Evolutionary conservation across 2,797 vertebrate species (phyloP).

Genomic region (Oryzias dopingdopingensis): DNA sequence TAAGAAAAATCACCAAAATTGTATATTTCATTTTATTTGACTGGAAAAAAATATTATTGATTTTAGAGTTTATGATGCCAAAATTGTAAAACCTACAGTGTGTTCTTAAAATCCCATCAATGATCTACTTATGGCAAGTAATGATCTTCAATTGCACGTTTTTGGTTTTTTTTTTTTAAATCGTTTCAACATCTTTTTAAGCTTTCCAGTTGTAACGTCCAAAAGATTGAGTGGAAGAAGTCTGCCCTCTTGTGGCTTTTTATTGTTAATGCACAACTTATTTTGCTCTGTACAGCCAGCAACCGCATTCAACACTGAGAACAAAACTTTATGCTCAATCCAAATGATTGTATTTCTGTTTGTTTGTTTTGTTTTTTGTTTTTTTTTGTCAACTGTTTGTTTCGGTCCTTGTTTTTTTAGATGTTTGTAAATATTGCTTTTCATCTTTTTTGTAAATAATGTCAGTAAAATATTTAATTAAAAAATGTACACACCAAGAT

Average conservation of each 20-base stretch:
- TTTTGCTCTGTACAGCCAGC: conserved; percentile 45
- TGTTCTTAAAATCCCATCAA: conserved; percentile 2
- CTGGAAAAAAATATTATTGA: no score
- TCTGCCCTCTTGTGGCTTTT: conserved; percentile 58
- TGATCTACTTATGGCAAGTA: conserved; percentile 15
- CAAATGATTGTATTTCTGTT: conserved; percentile 75
- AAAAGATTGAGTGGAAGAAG: conserved; percentile 41
- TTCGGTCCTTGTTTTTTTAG: conserved; percentile 58
- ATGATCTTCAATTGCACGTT: background rate
- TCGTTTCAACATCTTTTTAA: background rate
- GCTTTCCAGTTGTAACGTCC: conserved; percentile 15
- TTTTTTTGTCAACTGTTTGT: conserved; percentile 38
- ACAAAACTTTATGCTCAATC: conserved; percentile 53
- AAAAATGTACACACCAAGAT: conserved; percentile 30
- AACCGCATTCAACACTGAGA: conserved; percentile 35
- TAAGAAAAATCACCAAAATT: no score
- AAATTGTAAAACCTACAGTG: conserved; percentile 17
- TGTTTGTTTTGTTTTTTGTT: no score
- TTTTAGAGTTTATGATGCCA: conserved; percentile 16
- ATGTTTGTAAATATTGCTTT: conserved; percentile 70
- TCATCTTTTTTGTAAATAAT: conserved; percentile 68
- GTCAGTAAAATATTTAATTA: conserved; percentile 63
- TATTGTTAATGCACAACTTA: conserved; percentile 51
- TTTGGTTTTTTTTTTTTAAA: no score
- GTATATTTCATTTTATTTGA: no score